Evolutionary conservation across 2,797 vertebrate genomes (phyloP).

Genomic region (Eutrigla gurnardus): DNA sequence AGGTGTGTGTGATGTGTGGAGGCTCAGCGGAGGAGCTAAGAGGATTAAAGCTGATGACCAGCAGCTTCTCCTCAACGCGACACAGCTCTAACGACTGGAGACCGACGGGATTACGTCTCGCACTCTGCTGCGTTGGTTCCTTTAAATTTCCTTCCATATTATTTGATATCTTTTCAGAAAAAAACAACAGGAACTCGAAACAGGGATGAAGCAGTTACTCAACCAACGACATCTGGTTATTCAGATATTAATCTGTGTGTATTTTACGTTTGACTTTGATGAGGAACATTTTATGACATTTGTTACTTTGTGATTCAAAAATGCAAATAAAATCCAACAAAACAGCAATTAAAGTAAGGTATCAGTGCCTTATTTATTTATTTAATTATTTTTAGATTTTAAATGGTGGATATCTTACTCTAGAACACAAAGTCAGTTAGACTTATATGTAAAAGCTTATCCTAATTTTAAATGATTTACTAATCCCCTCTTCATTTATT

Average conservation of each 20-base stretch:
- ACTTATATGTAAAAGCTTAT: not conserved
- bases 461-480: not conserved
- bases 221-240: not conserved
- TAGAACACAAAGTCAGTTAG: not conserved
- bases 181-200: not conserved
- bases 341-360: too few relatives aligned
- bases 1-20: constrained; percentile 47
- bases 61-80: not conserved
- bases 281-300: too few relatives aligned
- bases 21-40: constrained; percentile 72
- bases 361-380: too few relatives aligned
- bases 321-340: not conserved
- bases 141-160: not conserved
- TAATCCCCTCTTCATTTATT: not conserved
- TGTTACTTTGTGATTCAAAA: constrained; percentile 2
- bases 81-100: constrained; percentile 54
- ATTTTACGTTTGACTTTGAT: not conserved
- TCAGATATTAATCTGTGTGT: not conserved
- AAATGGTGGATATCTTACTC: not conserved
- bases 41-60: constrained; percentile 74
- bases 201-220: not conserved
- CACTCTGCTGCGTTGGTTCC: not conserved
- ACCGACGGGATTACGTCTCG: constrained; percentile 6
- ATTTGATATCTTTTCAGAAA: not conserved
- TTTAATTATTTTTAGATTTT: not conserved